Evolutionary conservation across 2,797 vertebrate genomes (phyloP), one percentile per base, ranked within the genome.

Genomic region (Poeciliopsis paucimaculata): DNA sequence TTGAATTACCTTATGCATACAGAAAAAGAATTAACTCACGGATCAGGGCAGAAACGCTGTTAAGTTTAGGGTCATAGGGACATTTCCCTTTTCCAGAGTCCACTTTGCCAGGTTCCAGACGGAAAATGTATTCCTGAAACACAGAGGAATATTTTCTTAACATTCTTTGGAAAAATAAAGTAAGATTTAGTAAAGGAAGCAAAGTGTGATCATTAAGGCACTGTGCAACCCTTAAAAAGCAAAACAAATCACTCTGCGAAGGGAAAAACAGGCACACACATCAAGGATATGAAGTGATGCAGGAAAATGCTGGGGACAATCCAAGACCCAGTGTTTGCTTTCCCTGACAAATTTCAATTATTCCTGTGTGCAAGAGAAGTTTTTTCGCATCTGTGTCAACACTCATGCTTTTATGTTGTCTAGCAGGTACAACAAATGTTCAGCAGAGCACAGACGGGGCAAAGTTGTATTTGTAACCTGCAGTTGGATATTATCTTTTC

Each of bases 61-160:
- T 98, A 84, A 99, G 96, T 96, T 99, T 99, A 88, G 98, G 98
- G 93, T 99, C 98, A 0, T 98, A 99, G 0, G 98, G 98, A 88
- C 98, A 99, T 92, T 99, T 99, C 87, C 98, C 98, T 94, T 99
- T 99, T 88, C 98, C 98, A 23, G 98, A 99, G 95, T 99, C 98
- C 90, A 98, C 96, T 94, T 96, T 98, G 85, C 98, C 97, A 0
- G 98, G 97, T 90, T 99, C 98, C 94, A 99, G 94, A 82, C 98
- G 97, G 94, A 99, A 99, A 93, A 99, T 96, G 86, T 99, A 99
- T 94, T 99, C 98, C 98, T 99, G 94, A 77, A 94, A 95, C 0
- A 81, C 51, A n/a, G 62, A 80, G 71, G 41, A 71, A 31, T 16
- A 75, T 74, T 77, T 62, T 64, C 55, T 57, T 34, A 87, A 85